Evolutionary conservation across 2,113 vertebrate genomes (phyloP).

Genomic region (Channa argus): DNA sequence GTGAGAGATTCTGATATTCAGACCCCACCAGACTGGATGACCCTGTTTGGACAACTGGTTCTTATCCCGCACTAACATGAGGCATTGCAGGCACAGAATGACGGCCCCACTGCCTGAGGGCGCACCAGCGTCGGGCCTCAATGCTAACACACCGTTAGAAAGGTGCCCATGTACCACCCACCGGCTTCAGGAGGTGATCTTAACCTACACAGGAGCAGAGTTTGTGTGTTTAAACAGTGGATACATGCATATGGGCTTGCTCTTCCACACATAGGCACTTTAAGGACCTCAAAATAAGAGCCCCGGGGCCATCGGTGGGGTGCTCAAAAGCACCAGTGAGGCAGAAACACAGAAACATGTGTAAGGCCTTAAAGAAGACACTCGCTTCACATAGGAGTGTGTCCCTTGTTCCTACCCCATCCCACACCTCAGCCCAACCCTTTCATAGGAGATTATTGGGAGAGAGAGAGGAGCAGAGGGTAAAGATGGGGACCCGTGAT

Average conservation of each 20-base stretch:
- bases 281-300: constrained; percentile 67
- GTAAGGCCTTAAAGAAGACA: constrained; percentile 79
- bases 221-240: constrained; percentile 10
- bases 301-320: constrained; percentile 68
- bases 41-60: constrained; percentile 86
- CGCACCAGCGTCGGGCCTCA: constrained; percentile 34
- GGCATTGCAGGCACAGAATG: constrained; percentile 41
- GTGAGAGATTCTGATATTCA: constrained; percentile 69
- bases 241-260: constrained; percentile 33
- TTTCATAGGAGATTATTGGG: constrained; percentile 76
- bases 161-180: constrained; percentile 67
- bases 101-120: constrained; percentile 61
- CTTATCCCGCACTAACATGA: constrained; percentile 69
- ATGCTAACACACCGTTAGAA: constrained; percentile 23
- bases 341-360: constrained; percentile 80
- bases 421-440: constrained; percentile 67
- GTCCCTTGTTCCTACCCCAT: constrained; percentile 59
- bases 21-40: constrained; percentile 59
- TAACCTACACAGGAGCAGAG: constrained; percentile 21
- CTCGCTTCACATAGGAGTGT: constrained; percentile 72
- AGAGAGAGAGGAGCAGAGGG: constrained; percentile 75
- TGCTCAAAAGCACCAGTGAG: constrained; percentile 50
- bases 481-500: constrained; percentile 77
- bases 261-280: constrained; percentile 41
- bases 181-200: constrained; percentile 45